Evolutionary conservation across 2,113 vertebrate genomes (phyloP).

Genomic region (Zapus hudsonius): DNA sequence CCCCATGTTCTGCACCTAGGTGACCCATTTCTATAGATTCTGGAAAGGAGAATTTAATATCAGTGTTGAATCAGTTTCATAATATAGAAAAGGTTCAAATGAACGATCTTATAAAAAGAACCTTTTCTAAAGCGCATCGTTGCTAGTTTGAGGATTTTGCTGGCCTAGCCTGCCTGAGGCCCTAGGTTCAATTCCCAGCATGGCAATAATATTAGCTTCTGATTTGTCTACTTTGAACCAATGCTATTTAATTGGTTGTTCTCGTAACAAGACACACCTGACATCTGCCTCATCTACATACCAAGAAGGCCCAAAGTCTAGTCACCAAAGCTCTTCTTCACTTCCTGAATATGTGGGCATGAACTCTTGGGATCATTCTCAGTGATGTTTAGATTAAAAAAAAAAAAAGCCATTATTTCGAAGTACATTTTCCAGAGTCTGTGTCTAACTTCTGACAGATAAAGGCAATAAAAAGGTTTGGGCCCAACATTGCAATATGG

Average conservation of each 20-base stretch:
- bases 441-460: slow-evolving; percentile 23
- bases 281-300: neutral
- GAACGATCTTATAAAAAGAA: neutral
- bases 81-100: neutral
- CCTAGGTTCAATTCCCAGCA: neutral
- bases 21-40: neutral
- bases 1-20: neutral
- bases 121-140: neutral
- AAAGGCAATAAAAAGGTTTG: slow-evolving; percentile 40
- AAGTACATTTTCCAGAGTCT: slow-evolving; percentile 34
- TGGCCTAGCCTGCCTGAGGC: neutral
- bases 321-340: neutral
- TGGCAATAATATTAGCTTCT: too few species aligned
- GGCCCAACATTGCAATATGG: neutral
- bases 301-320: neutral
- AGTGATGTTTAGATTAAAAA: neutral
- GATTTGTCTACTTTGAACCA: neutral
- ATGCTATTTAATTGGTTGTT: neutral
- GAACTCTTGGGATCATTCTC: neutral
- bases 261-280: neutral
- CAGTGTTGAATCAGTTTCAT: neutral
- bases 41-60: slow-evolving; percentile 41
- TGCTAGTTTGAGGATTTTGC: neutral
- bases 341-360: neutral
- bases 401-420: neutral